Evolutionary conservation across 2,113 vertebrate genomes (phyloP), one percentile per base, ranked within the genome.

Genomic region (Lepus europaeus): DNA sequence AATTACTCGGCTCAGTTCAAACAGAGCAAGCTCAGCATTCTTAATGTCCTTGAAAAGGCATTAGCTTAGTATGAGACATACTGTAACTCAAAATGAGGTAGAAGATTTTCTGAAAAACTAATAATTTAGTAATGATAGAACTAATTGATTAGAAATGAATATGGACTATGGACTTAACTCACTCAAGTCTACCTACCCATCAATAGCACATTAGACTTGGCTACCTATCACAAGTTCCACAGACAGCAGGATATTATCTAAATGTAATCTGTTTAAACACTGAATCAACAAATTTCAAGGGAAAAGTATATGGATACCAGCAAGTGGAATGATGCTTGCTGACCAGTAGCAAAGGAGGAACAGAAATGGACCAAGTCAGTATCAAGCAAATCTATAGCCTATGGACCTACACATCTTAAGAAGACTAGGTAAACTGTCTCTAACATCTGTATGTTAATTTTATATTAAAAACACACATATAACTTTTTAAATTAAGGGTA

Each of bases 21-120:
- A 99, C 63, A 99, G 97, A 68, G 99, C 99, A 98, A 99, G 98
- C 94, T 99, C 99, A 95, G 99, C 99, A 82, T 99, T 99, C 97
- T 99, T 99, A 95, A 99, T 98, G 96, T 99, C 99, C 99, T 99
- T 98, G 95, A 98, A 98, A 97, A 95, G 68, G 96, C 56, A 97
- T 96, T 90, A 97, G 90, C 97, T 97, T 68, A 87, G 95, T 93
- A 20, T 97, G 72, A 97, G 95, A 96, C 82, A 86, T 11, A 69
- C 93, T 81, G 92, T 70, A 49, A 81, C 93, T 93, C 49, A 51
- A 94, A 86, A 93, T 70, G 63, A 76, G 64, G 68, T 6, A 51
- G 45, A 74, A 94, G 73, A 79, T 78, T 88, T 96, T 94, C 90
- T 95, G 91, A 95, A 93, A 95, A 76, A 87, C 83, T 96, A 66